A percentile compares a stretch with the other conserved stretches of the same genome.
These are phyloP conservation scores for Tethea ocularis DNA, from an alignment of 2,888 invertebrate genomes.

Conservation along the genomic window DNA sequence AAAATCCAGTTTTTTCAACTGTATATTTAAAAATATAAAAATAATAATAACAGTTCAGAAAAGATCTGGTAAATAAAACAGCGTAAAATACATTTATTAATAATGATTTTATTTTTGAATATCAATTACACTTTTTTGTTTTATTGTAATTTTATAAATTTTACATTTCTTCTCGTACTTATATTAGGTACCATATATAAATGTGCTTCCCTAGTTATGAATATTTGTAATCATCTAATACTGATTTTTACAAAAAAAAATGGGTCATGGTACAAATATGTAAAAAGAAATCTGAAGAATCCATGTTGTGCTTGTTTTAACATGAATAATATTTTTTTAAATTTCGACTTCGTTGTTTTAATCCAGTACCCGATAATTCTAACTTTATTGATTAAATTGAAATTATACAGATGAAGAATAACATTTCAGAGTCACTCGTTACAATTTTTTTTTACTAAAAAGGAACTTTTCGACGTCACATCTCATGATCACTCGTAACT, in stretches of 20 bases:
- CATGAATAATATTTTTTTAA: conserved; percentile 11
- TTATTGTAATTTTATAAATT: conserved; percentile 72
- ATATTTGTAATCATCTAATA: conserved; percentile 10
- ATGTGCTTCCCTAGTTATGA: conserved; percentile 47
- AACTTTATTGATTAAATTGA: conserved; percentile 24
- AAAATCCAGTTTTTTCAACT: no score
- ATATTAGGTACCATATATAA: conserved; percentile 56
- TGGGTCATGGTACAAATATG: conserved; percentile 12
- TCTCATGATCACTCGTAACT: conserved; percentile 49
- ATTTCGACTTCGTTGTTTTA: conserved; percentile 43
- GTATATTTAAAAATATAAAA: no score
- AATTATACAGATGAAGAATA: conserved; percentile 53
- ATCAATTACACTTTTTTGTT: conserved; percentile 72
- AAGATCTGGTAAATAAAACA: background rate
- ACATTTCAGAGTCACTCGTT: conserved; percentile 70
- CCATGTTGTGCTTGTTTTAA: conserved; percentile 9
- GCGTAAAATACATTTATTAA: conserved; percentile 68
- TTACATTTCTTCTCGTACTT: conserved; percentile 59
- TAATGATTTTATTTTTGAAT: conserved; percentile 76
- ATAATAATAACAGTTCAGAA: no score
- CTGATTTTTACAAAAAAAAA: conserved; percentile 19
- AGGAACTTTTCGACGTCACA: conserved; percentile 59
- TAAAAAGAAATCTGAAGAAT: conserved; percentile 13
- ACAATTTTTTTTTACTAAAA: conserved; percentile 47
- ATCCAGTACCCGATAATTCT: conserved; percentile 39